Conservation (phyloP, 2,113 vertebrate genomes). For the Notechis scutatus region DNA sequence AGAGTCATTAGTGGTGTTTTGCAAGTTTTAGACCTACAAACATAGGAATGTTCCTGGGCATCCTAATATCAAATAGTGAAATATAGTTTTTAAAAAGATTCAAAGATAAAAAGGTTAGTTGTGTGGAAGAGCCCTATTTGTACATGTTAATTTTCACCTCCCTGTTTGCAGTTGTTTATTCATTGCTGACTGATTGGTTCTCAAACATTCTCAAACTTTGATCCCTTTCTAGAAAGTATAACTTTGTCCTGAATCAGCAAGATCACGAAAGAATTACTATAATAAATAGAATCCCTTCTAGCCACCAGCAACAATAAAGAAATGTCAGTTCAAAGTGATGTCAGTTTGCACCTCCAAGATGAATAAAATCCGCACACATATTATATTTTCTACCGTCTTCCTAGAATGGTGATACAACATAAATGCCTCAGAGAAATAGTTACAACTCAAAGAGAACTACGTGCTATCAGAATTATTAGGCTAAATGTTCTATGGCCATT, state of each 20-base stretch:
- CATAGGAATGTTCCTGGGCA: neutral
- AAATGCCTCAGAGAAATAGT: constrained; percentile 24
- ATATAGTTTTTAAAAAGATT: neutral
- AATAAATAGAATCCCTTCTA: constrained; percentile 26
- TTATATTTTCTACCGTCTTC: constrained; percentile 43
- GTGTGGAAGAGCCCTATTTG: neutral
- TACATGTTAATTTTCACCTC: constrained; percentile 8
- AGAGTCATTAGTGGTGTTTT: neutral
- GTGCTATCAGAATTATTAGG: neutral
- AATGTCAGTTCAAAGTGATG: constrained; percentile 58
- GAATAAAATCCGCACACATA: constrained; percentile 59
- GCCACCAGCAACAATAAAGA: constrained; percentile 26
- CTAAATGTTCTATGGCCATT: neutral
- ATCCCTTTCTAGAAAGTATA: neutral
- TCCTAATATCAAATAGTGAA: neutral
- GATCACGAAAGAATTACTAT: constrained; percentile 18
- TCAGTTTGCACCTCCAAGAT: constrained; percentile 52
- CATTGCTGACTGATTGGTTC: neutral
- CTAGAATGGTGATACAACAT: constrained; percentile 29
- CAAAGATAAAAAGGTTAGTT: neutral
- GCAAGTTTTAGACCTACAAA: neutral
- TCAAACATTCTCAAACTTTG: neutral
- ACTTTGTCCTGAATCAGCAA: neutral
- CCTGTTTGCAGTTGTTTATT: constrained; percentile 35
- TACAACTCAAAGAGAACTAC: constrained; percentile 15